phyloP scores from a whole-genome alignment of 2,113 vertebrate genomes.

The Paramormyrops kingsleyae region DNA sequence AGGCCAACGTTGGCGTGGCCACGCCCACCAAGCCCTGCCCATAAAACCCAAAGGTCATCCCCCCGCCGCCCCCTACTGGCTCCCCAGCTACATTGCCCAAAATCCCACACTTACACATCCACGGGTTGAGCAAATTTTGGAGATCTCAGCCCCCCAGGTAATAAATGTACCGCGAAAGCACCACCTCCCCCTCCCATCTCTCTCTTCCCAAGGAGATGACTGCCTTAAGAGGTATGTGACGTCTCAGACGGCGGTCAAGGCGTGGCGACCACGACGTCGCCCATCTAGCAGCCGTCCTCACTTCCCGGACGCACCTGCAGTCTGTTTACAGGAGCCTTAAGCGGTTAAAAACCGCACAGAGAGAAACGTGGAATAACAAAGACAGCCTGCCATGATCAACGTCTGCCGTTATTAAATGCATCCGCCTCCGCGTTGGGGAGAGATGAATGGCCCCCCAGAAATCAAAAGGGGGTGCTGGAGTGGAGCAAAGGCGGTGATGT shows the following conservation, averaged over 20 bases:
- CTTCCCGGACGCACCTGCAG: not conserved
- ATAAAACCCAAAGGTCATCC: not conserved
- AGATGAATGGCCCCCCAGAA: not conserved
- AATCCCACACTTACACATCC: not conserved
- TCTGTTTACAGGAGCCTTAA: constrained; percentile 20
- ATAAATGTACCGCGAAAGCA: not conserved
- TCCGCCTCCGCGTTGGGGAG: not conserved
- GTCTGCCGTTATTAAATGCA: not conserved
- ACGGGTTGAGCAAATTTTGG: not conserved
- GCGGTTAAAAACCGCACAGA: constrained; percentile 14
- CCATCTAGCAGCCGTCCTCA: not conserved
- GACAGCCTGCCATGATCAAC: not conserved
- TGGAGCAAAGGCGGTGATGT: constrained; percentile 18
- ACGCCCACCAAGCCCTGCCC: not conserved
- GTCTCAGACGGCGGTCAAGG: not conserved
- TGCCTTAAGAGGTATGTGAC: not conserved
- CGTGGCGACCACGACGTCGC: not conserved
- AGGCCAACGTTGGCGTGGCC: not conserved
- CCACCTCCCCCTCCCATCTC: not conserved
- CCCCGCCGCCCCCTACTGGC: not conserved
- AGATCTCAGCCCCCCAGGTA: not conserved
- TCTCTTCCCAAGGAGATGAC: not conserved
- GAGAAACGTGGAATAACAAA: not conserved
- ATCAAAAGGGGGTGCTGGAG: constrained; percentile 21
- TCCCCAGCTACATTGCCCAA: not conserved